These are phyloP conservation scores for Therioaphis trifolii DNA, from an alignment of 2,888 invertebrate species.

Conservation along the genomic window DNA sequence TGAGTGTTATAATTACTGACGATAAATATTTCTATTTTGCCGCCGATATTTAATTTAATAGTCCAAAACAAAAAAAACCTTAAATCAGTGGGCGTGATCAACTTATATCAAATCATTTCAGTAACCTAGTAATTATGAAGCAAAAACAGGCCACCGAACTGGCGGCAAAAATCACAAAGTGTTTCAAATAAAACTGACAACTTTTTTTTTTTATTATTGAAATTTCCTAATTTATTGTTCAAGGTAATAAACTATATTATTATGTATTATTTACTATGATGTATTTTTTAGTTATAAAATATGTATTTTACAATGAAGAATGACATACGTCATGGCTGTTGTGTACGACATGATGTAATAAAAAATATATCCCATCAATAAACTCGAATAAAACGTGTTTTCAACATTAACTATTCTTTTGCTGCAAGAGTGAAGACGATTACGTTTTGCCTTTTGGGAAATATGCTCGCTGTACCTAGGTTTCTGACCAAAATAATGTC, in stretches of 20 bases:
- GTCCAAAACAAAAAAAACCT: constrained; percentile 15
- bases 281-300: not conserved
- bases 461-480: no score
- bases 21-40: constrained; percentile 46
- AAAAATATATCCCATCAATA: no score
- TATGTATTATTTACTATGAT: not conserved
- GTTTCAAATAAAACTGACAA: constrained; percentile 47
- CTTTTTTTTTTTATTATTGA: constrained; percentile 31
- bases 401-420: no score
- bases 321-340: not conserved
- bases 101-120: constrained; percentile 40
- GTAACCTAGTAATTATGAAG: constrained; percentile 55
- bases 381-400: no score
- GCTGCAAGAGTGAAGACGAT: no score
- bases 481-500: no score
- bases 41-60: constrained; percentile 53
- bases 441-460: no score
- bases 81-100: constrained; percentile 42
- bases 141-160: constrained; percentile 53
- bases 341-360: no score
- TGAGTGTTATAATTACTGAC: constrained; percentile 49
- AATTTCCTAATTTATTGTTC: not conserved
- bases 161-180: constrained; percentile 58
- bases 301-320: not conserved
- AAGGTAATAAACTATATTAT: not conserved